A percentile compares a stretch with the other conserved stretches of the same genome.
These are phyloP conservation scores for Volucella zonaria DNA, from an alignment of 2,888 invertebrate genomes.

Conservation along the genomic window DNA sequence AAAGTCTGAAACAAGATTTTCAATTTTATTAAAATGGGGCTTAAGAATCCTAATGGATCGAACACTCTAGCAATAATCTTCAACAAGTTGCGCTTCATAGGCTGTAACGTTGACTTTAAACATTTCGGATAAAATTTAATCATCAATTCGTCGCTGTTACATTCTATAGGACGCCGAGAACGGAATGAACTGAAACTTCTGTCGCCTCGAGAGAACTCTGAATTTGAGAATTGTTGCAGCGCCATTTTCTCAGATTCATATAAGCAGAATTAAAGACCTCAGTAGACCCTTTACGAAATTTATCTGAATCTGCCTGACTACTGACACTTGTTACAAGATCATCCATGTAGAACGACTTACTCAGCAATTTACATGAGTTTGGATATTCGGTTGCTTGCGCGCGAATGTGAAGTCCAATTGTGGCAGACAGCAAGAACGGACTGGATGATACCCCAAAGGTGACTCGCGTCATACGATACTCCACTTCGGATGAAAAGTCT, in stretches of 20 bases:
- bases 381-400: not conserved
- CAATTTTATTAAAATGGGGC: too few relatives aligned
- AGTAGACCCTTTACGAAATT: not conserved
- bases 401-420: not conserved
- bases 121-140: slow-evolving; percentile 1
- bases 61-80: too few relatives aligned
- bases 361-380: not conserved
- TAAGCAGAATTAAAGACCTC: slow-evolving; percentile 13
- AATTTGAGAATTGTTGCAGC: too few relatives aligned
- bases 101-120: too few relatives aligned
- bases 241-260: not conserved
- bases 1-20: too few relatives aligned
- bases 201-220: too few relatives aligned
- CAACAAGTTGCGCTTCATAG: slow-evolving; percentile 25
- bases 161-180: too few relatives aligned
- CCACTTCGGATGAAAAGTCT: not conserved
- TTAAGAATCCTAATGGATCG: too few relatives aligned
- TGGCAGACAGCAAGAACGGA: slow-evolving; percentile 12
- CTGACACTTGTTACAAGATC: slow-evolving; percentile 1
- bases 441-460: slow-evolving; percentile 12
- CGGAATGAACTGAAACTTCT: not conserved
- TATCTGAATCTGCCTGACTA: slow-evolving; percentile 5
- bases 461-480: slow-evolving; percentile 28
- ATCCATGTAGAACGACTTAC: slow-evolving; percentile 31
- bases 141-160: slow-evolving; percentile 30